phyloP scores from a whole-genome alignment of 2,888 invertebrate species.

The Julus scandinavius region DNA sequence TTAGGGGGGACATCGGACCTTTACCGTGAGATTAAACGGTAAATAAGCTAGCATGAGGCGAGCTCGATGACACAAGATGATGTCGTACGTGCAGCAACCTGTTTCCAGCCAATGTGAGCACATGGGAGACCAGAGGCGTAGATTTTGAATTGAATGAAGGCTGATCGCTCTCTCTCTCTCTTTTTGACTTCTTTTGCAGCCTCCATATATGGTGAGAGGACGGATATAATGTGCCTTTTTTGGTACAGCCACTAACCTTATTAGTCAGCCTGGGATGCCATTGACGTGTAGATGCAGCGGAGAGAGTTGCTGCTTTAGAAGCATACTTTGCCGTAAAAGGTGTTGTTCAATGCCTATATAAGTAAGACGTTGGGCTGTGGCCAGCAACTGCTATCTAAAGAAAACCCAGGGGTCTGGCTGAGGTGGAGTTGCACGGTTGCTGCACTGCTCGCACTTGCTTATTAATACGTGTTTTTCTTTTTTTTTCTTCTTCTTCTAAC shows the following conservation, averaged over 20 bases:
- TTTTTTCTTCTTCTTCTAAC: neutral
- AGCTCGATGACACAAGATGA: neutral
- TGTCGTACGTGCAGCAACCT: neutral
- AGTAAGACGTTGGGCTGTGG: constrained; percentile 29
- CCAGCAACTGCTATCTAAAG: constrained; percentile 19
- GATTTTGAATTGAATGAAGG: constrained; percentile 29
- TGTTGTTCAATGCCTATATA: constrained; percentile 17
- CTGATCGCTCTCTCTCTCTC: constrained; percentile 14
- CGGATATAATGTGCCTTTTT: constrained; percentile 55
- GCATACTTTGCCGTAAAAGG: constrained; percentile 55
- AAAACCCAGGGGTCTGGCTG: neutral
- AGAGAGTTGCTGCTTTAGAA: constrained; percentile 45
- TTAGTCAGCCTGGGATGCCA: constrained; percentile 53
- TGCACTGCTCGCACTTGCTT: too few relatives aligned
- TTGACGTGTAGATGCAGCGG: constrained; percentile 44
- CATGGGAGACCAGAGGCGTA: constrained; percentile 32
- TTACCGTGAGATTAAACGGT: neutral
- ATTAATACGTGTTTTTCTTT: neutral
- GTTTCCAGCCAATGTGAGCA: neutral
- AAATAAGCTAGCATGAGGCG: neutral
- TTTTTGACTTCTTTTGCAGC: neutral
- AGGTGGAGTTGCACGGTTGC: neutral
- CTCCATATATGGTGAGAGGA: constrained; percentile 50
- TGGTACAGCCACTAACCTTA: constrained; percentile 54
- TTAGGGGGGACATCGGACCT: too few relatives aligned